Evolutionary conservation across 2,888 invertebrate genomes (phyloP).

Genomic region (Beris chalybata): DNA sequence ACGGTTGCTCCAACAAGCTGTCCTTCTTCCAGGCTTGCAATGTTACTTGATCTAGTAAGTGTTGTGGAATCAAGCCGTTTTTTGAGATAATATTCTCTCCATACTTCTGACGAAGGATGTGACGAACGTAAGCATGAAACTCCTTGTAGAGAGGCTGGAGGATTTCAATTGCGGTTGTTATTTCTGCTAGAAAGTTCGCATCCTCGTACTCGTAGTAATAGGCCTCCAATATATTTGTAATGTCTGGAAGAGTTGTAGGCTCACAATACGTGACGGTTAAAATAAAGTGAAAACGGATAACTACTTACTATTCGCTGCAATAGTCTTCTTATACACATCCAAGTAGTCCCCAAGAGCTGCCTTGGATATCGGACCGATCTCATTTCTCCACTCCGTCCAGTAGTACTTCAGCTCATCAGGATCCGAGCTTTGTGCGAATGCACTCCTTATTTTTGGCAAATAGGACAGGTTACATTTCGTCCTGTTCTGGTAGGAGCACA

Average conservation of each 20-base stretch:
- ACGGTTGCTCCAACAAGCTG: constrained; percentile 63
- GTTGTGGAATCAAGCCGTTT: constrained; percentile 71
- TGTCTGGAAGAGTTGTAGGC: too few relatives aligned
- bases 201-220: constrained; percentile 42
- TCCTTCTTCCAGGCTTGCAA: constrained; percentile 67
- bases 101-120: constrained; percentile 67
- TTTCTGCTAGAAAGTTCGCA: constrained; percentile 48
- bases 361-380: constrained; percentile 49
- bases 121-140: constrained; percentile 76
- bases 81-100: constrained; percentile 65
- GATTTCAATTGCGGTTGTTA: constrained; percentile 58
- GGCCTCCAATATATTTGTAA: constrained; percentile 41
- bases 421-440: constrained; percentile 48
- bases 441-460: constrained; percentile 50
- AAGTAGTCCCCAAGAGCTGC: constrained; percentile 36
- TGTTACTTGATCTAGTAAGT: constrained; percentile 78
- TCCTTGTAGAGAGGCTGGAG: constrained; percentile 76
- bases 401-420: constrained; percentile 50
- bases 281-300: background rate
- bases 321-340: background rate
- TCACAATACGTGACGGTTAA: too few relatives aligned
- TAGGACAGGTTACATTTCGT: constrained; percentile 46
- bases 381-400: constrained; percentile 51
- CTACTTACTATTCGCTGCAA: background rate
- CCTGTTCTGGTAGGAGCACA: too few relatives aligned